Percentiles rank a stretch among this genome's conserved stretches.
These are phyloP conservation scores for Oopsacas minuta DNA, from an alignment of 37 sponge, comb jelly and placozoan species.

Conservation along the genomic window DNA sequence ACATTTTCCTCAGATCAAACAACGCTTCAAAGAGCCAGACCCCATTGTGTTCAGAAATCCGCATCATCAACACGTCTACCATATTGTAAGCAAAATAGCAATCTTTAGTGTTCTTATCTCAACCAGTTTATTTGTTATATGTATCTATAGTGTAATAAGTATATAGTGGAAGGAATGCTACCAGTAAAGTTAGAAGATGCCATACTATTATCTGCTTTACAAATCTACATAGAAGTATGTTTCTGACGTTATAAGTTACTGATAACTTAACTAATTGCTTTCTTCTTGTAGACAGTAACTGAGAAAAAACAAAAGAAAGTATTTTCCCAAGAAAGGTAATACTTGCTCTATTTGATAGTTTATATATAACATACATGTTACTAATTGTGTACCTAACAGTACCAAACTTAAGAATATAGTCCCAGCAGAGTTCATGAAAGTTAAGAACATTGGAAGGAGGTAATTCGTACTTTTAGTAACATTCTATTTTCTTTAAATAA, in stretches of 20 bases:
- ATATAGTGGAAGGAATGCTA: conserved; percentile 33
- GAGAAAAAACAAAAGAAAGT: conserved; percentile 13
- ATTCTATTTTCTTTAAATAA: not conserved
- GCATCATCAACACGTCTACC: conserved; percentile 62
- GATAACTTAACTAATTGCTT: not conserved
- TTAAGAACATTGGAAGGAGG: conserved; percentile 30
- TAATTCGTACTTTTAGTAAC: not conserved
- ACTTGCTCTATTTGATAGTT: not conserved
- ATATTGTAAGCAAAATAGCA: conserved; percentile 23
- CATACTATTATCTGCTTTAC: conserved; percentile 36
- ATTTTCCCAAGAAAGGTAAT: not conserved
- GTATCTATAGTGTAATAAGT: conserved; percentile 35
- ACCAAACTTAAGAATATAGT: conserved; percentile 14
- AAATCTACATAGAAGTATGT: conserved; percentile 45
- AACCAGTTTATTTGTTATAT: not conserved
- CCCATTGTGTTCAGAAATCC: conserved; percentile 22
- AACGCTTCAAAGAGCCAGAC: conserved; percentile 13
- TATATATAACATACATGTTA: not conserved
- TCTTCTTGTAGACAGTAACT: not conserved
- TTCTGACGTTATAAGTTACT: not conserved
- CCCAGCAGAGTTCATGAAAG: conserved; percentile 20
- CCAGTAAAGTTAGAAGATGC: conserved; percentile 48
- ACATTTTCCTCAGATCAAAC: not conserved
- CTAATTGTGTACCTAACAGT: not conserved
- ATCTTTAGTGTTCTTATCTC: too few species aligned